Base-by-base conservation (phyloP, 2,888 invertebrate species). In the Girardia tigrina region DNA sequence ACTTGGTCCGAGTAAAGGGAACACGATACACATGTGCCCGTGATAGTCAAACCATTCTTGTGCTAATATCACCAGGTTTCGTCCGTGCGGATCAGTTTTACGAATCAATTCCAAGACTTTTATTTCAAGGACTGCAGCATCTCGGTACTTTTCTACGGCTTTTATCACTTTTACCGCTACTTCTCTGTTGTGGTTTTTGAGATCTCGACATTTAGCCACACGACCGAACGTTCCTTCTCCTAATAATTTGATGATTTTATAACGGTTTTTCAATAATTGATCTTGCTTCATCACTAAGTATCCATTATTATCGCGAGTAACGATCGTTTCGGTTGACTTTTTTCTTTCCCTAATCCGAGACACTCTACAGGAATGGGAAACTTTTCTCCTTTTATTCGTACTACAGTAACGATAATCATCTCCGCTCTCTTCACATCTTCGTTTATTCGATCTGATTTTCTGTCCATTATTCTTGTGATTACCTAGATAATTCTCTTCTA, bases 111-210 rank as follows among this genome's bases (percentile, higher is more conserved):
- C 93, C 84, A 99, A 88, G 75, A 95, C 97, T 86, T 95, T 95
- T 80, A 99, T 97, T 87, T 99, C 98, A 82, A 98, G 87, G 86
- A 94, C 94, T 80, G 98, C 98, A 80, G 98, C 98, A 87, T 98
- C 97, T 83, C 97, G 88, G 86, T 98, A 98, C 86, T 99, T 98
- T 85, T 94, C 94, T 79, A 98, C 95, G 86, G 97, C 98, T 87
- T 98, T 98, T 82, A 98, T 98, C 80, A 99, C 94, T 87, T 98
- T 98, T 85, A 98, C 87, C 82, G 98, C 98, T 70, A 83, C 80
- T 26, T 20, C 20, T 26, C 20, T 71, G 26, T 42, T 42, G 20
- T 29, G 74, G n/a, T 42, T 28, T 42, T 76, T 26, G 23, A 76
- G 26, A 56, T 77, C 77, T 6, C 28, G 2, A 73, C 77, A 77